Evolutionary conservation across 2,888 invertebrate genomes (phyloP), one percentile per base, ranked within the genome.

Genomic region (Ophioninae sp.): DNA sequence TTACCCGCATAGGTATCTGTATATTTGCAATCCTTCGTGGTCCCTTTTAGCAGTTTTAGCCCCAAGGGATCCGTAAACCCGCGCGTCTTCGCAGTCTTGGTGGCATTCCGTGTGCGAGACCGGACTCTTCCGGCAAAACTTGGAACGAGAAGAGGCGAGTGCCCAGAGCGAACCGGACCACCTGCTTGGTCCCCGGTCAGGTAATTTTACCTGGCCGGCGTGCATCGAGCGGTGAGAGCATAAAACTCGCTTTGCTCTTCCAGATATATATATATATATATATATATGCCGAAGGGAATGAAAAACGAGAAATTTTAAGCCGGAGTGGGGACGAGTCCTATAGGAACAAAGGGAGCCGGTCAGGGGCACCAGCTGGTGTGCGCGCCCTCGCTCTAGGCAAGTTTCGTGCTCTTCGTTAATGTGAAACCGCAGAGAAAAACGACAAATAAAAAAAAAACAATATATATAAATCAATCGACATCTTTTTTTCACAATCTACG

Each of bases 311-410:
- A 64, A 80, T 77, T 79, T 80, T 51, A 63, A 59, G 69, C 41
- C 10, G 30, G 56, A 59, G 83, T 39, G 80, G 76, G 75, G 39
- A 65, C 39, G 20, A 39, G 58, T 64, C 71, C 71, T 78, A 39
- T n/a, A 64, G 58, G 83, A 83, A 83, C 83, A 83, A 83, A 83
- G 83, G 71, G 83, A 81, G 81, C 81, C 81, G 83, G 83, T 83
- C 81, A 67, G 65, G 61, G 69, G 74, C 71, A 64, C 73, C 83
- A 83, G 80, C 83, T 83, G 83, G 83, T 81, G 41, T 80, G 51
- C 77, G 83, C 65, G 80, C 71, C 74, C 61, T 78, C 69, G 56
- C 68, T 23, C 17, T 61, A 59, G 68, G 44, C 63, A 37, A 51
- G 9, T 51, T 13, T 51, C 22, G 37, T 71, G 63, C 30, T 22